A percentile compares a stretch with the other conserved stretches of the same genome.
phyloP scores from a whole-genome alignment of 2,888 invertebrate genomes.

The Zonitis immaculata region DNA sequence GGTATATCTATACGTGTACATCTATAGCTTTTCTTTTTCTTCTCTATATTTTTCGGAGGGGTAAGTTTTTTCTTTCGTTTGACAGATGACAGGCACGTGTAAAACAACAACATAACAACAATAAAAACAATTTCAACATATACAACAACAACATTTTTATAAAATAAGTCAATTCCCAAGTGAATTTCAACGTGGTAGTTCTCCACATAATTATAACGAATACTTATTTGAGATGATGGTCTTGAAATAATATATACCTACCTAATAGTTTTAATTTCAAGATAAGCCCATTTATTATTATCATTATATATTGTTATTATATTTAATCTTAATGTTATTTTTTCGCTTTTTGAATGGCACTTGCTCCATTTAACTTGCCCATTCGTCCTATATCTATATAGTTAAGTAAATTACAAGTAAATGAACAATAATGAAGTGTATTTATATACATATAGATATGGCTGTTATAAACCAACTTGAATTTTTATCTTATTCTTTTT shows the following conservation, averaged over 20 bases:
- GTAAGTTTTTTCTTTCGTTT: constrained; percentile 31
- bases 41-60: constrained; percentile 17
- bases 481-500: constrained; percentile 23
- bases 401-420: constrained; percentile 23
- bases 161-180: constrained; percentile 19
- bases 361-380: constrained; percentile 35
- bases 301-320: neutral
- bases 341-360: neutral
- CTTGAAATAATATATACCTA: too few species aligned
- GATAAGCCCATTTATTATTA: neutral
- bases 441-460: too few species aligned
- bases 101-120: constrained; percentile 23
- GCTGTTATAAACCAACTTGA: neutral
- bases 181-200: constrained; percentile 1
- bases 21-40: neutral
- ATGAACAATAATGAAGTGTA: constrained; percentile 36
- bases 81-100: constrained; percentile 37
- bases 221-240: too few species aligned
- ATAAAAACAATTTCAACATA: constrained; percentile 8
- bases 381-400: constrained; percentile 26
- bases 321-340: neutral
- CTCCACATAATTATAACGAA: neutral
- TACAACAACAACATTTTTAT: constrained; percentile 12
- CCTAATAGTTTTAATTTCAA: too few species aligned
- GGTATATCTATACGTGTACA: constrained; percentile 5